Conservation (phyloP, 92 coral and sea anemone genomes). For the Phymanthus crucifer region DNA sequence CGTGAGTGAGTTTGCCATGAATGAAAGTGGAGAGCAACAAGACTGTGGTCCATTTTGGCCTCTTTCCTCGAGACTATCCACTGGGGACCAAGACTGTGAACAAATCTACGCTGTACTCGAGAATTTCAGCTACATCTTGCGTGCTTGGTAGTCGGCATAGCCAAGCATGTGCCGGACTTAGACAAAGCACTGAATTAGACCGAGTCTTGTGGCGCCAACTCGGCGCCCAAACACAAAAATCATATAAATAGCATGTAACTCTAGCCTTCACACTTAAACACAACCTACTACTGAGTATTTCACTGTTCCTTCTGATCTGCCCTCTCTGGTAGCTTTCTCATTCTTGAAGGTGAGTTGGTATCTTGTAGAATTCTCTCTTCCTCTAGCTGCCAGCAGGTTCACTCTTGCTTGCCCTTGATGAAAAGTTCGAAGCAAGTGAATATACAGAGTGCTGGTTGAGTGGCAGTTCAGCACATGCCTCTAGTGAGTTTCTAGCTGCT, state of each 20-base stretch:
- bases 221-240: constrained; percentile 91
- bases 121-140: constrained; percentile 90
- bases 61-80: constrained; percentile 26
- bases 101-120: constrained; percentile 23
- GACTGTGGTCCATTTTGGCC: constrained; percentile 23
- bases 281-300: constrained; percentile 72
- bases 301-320: constrained; percentile 51
- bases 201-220: constrained; percentile 86
- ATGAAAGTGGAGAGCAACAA: background rate
- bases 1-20: constrained; percentile 36
- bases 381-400: constrained; percentile 22
- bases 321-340: constrained; percentile 35
- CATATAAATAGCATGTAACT: constrained; percentile 94
- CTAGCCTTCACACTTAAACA: constrained; percentile 79
- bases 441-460: constrained; percentile 10
- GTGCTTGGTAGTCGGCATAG: constrained; percentile 90
- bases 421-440: constrained; percentile 11
- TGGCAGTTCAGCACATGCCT: constrained; percentile 36
- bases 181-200: constrained; percentile 93
- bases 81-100: constrained; percentile 38
- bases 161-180: constrained; percentile 85
- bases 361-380: constrained; percentile 6
- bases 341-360: constrained; percentile 27
- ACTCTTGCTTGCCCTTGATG: constrained; percentile 12
- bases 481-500: constrained; percentile 9